Evolutionary conservation across 2,888 invertebrate species (phyloP).

Genomic region (Arrhopalites spinosus): DNA sequence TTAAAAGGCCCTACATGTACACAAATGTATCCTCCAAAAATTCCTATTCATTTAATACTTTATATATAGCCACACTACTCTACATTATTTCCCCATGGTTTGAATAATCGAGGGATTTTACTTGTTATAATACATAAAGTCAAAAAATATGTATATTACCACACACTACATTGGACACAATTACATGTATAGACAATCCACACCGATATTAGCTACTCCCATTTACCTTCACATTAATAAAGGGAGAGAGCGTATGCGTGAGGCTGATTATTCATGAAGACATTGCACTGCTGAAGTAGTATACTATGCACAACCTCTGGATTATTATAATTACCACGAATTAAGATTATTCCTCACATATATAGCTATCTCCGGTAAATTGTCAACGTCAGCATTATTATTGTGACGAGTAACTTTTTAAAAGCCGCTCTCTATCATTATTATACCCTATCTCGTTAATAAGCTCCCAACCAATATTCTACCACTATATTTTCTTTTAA

Average conservation of each 20-base stretch:
- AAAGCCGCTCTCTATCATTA: neutral
- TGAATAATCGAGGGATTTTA: neutral
- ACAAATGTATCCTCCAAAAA: neutral
- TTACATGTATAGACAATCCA: no score
- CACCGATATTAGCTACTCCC: conserved; percentile 14
- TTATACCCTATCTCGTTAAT: conserved; percentile 14
- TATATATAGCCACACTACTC: neutral
- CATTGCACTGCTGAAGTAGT: neutral
- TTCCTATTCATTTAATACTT: neutral
- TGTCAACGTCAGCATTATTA: no score
- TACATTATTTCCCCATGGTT: neutral
- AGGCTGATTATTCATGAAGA: conserved; percentile 36
- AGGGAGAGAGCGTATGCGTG: conserved; percentile 18
- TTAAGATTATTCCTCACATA: conserved; percentile 1
- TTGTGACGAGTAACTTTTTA: neutral
- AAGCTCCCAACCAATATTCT: neutral
- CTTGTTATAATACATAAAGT: neutral
- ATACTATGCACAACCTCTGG: neutral
- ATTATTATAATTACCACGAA: conserved; percentile 8
- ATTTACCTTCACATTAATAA: conserved; percentile 4
- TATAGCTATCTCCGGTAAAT: neutral
- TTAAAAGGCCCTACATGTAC: neutral
- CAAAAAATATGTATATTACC: no score
- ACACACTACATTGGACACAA: no score
- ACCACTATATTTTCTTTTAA: no score